Conservation (phyloP, 2,113 vertebrate species). For the Rhinichthys klamathensis region DNA sequence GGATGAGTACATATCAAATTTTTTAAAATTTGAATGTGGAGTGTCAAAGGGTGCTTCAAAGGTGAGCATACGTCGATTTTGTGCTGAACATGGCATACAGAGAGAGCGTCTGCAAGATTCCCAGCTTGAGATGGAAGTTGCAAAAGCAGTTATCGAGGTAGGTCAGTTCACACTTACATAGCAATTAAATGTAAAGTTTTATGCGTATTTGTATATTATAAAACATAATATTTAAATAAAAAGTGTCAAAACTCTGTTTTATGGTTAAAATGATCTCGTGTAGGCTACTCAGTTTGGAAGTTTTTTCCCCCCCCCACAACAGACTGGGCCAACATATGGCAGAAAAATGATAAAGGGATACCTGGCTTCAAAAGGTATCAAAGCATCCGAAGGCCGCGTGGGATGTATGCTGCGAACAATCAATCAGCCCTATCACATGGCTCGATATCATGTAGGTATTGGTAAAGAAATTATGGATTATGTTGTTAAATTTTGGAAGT, state of each 20-base stretch:
- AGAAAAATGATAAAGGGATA: neutral
- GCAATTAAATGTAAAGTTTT: neutral
- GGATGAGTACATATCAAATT: neutral
- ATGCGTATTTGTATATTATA: too few relatives aligned
- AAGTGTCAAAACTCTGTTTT: neutral
- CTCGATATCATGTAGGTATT: neutral
- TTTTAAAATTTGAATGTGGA: neutral
- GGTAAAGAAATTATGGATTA: neutral
- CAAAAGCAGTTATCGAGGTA: constrained; percentile 2
- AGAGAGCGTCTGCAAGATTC: neutral
- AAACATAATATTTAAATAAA: too few relatives aligned
- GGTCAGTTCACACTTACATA: neutral
- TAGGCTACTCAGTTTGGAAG: neutral
- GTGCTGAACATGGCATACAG: neutral
- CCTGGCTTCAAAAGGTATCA: neutral
- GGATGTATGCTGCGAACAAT: neutral
- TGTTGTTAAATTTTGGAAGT: neutral
- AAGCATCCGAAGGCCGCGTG: neutral
- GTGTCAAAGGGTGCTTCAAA: neutral
- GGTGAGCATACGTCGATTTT: neutral
- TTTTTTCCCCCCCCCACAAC: too few relatives aligned
- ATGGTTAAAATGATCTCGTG: neutral
- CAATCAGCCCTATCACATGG: neutral
- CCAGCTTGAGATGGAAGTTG: neutral
- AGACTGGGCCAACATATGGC: too few relatives aligned